Conservation (phyloP, 2,113 vertebrate genomes). For the Dasyurus viverrinus region DNA sequence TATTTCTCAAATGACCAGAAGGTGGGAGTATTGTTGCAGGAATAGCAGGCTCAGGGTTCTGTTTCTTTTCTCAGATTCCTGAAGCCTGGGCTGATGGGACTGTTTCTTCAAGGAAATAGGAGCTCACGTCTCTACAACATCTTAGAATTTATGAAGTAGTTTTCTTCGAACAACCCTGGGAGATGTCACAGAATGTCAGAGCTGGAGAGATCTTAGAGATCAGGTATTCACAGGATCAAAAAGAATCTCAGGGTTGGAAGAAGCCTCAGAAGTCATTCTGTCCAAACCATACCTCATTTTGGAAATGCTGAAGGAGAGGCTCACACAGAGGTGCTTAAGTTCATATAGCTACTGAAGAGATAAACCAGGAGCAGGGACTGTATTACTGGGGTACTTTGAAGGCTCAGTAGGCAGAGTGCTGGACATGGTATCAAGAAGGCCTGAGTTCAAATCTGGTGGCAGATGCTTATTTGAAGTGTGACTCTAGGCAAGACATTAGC, state of each 20-base stretch:
- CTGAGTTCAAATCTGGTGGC: not conserved
- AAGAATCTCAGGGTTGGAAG: not conserved
- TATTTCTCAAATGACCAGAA: not conserved
- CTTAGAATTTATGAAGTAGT: not conserved
- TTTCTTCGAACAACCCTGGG: not conserved
- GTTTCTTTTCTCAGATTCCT: not conserved
- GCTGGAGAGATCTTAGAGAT: not conserved
- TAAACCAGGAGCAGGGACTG: not conserved
- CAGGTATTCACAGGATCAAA: not conserved
- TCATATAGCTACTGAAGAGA: not conserved
- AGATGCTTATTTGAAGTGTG: not conserved
- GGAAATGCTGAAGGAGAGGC: not conserved
- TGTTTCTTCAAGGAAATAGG: not conserved
- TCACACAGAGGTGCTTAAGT: not conserved
- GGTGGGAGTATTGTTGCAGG: constrained; percentile 58
- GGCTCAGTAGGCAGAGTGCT: not conserved
- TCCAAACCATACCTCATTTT: not conserved
- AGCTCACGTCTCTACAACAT: not conserved
- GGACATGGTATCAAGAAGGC: not conserved
- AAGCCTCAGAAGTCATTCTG: not conserved
- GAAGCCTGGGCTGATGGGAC: not conserved
- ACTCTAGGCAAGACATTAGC: not conserved
- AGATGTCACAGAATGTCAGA: not conserved
- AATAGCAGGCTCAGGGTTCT: not conserved
- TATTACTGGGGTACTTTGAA: not conserved